A percentile compares a stretch with the other conserved stretches of the same genome.
These are phyloP conservation scores for Athrips mouffetella DNA, from an alignment of 2,888 invertebrate genomes.

Conservation along the genomic window DNA sequence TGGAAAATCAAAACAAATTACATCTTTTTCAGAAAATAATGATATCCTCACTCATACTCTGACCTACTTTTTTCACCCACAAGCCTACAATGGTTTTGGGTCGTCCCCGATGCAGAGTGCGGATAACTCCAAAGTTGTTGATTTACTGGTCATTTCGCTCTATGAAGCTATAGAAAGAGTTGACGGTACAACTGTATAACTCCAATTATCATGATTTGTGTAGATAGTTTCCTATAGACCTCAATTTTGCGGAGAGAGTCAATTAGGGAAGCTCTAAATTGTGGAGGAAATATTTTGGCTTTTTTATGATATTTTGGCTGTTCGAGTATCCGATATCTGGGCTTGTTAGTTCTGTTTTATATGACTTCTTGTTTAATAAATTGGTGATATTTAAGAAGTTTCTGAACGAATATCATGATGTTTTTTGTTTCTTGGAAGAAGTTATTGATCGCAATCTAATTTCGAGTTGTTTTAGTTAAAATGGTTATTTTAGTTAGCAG, in stretches of 20 bases:
- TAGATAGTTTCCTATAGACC: constrained; percentile 1
- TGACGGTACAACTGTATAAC: constrained; percentile 5
- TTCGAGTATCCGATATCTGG: neutral
- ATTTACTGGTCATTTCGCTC: constrained; percentile 33
- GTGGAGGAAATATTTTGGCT: neutral
- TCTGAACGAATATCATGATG: no score
- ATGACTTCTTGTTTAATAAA: neutral
- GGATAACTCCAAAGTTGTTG: constrained; percentile 41
- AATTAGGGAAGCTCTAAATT: constrained; percentile 3
- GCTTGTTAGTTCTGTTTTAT: neutral
- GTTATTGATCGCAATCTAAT: no score
- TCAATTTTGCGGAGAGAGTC: constrained; percentile 4
- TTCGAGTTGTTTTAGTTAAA: no score
- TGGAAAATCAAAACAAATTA: no score
- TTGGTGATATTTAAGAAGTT: neutral
- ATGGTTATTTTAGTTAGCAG: no score
- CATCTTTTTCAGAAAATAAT: neutral
- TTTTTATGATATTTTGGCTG: constrained; percentile 6
- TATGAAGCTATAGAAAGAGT: constrained; percentile 7
- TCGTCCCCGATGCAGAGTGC: constrained; percentile 38
- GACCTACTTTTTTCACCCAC: constrained; percentile 24
- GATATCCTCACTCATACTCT: neutral
- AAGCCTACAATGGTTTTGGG: neutral
- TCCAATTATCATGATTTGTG: constrained; percentile 16
- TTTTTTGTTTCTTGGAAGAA: no score